Evolutionary conservation across 2,888 invertebrate species (phyloP).

Genomic region (Caenorhabditis uteleia): DNA sequence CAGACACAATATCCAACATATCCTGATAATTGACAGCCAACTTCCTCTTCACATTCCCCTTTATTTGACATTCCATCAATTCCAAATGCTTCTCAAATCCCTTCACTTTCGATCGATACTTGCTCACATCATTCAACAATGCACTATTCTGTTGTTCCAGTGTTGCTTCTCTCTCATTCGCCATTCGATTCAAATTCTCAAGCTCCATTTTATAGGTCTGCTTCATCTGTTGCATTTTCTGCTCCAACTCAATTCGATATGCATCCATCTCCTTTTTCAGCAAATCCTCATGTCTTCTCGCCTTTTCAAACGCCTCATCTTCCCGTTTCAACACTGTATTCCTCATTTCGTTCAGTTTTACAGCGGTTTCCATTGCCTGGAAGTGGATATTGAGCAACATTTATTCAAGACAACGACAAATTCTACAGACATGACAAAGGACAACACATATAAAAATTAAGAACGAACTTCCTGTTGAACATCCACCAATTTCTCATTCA

Average conservation of each 20-base stretch:
- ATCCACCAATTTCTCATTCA: conserved; percentile 1
- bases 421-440: too few species aligned
- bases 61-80: conserved; percentile 23
- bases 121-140: not conserved
- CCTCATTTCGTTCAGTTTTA: too few species aligned
- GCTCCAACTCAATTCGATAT: conserved; percentile 1
- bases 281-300: conserved; percentile 1
- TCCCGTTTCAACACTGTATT: too few species aligned
- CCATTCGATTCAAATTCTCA: not conserved
- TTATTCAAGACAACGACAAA: too few species aligned
- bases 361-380: too few species aligned
- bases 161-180: not conserved
- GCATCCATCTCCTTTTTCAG: not conserved
- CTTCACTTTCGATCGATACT: not conserved
- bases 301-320: too few species aligned
- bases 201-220: not conserved
- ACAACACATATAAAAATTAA: too few species aligned
- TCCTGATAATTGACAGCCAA: conserved; percentile 21
- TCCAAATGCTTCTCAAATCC: conserved; percentile 6
- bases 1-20: conserved; percentile 21
- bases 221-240: not conserved
- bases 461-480: conserved; percentile 11
- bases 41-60: conserved; percentile 24
- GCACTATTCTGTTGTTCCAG: not conserved
- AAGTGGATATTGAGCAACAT: too few species aligned